Percentiles rank a stretch among this genome's conserved stretches.
phyloP scores from a whole-genome alignment of 2,888 invertebrate genomes.

The Griposia aprilina region DNA sequence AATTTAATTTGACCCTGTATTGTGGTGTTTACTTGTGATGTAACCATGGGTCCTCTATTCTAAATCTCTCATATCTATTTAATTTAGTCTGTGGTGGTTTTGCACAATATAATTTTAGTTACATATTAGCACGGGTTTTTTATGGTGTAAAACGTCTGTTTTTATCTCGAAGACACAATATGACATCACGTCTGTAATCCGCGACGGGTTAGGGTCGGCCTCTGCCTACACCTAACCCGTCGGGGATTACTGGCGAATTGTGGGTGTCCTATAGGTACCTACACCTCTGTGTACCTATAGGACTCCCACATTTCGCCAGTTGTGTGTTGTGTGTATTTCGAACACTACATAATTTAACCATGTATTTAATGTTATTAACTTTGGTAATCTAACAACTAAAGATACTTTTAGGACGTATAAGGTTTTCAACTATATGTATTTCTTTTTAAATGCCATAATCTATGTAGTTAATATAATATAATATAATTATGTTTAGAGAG shows the following conservation, averaged over 20 bases:
- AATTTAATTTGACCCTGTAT: too few species aligned
- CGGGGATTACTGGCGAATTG: too few species aligned
- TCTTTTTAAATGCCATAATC: neutral
- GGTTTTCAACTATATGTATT: neutral
- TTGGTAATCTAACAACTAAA: conserved; percentile 1
- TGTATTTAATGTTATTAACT: neutral
- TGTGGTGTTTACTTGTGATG: conserved; percentile 1
- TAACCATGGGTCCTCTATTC: neutral
- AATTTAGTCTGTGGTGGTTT: conserved; percentile 16
- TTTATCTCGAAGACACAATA: neutral
- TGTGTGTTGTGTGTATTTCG: too few species aligned
- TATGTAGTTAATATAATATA: neutral
- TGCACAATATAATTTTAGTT: conserved; percentile 26
- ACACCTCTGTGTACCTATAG: neutral
- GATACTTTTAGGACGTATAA: neutral
- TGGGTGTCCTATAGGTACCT: too few species aligned
- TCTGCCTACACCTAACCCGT: too few species aligned
- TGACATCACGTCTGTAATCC: neutral
- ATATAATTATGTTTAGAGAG: neutral
- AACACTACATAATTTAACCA: neutral
- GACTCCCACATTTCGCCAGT: neutral
- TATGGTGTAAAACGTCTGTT: conserved; percentile 22
- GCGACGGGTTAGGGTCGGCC: too few species aligned
- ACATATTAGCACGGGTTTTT: neutral
- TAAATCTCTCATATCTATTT: conserved; percentile 1